Evolutionary conservation across 2,113 vertebrate species (phyloP), one percentile per base, ranked within the genome.

Genomic region (Eleginops maclovinus): DNA sequence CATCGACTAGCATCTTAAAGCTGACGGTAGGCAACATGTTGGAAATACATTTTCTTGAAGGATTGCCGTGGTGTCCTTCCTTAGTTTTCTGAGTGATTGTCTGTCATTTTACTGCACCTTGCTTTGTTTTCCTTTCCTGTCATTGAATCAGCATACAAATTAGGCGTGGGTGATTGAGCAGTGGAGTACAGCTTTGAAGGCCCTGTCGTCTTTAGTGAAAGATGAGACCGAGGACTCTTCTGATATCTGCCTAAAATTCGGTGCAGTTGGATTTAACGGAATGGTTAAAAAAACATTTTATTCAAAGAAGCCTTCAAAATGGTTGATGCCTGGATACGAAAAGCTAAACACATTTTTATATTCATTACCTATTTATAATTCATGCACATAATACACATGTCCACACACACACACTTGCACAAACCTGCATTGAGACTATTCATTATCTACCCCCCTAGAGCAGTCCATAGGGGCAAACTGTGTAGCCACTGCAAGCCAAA

Each of bases 401-500:
- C 59, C 55, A 86, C 59, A 60, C 50, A 50, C 46, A 16, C 63
- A 61, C 26, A 63, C 68, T 14, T 28, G 65, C 76, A 85, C 63
- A 81, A 56, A 79, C 72, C 67, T 88, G 77, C 81, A 83, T 84
- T 81, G 76, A 72, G 67, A 74, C 83, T 75, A 87, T 92, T 93
- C 93, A 84, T 94, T 94, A 94, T 92, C 90, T 92, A 59, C 63
- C 75, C 44, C 84, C 93, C 93, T 88, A 65, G 81, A 93, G 92
- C 93, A 46, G 88, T 92, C 91, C 89, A 90, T 78, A 84, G 92
- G 93, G 92, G 86, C 85, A 89, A 84, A 90, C 80, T 86, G 84
- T 87, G 83, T 77, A 84, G 81, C 88, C 74, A 83, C 85, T 82
- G 73, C 87, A 81, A 88, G 77, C 87, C 88, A 89, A 91, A 92